Base-by-base conservation (phyloP, 2,797 vertebrate genomes). In the Pseudomugil tenellus region DNA sequence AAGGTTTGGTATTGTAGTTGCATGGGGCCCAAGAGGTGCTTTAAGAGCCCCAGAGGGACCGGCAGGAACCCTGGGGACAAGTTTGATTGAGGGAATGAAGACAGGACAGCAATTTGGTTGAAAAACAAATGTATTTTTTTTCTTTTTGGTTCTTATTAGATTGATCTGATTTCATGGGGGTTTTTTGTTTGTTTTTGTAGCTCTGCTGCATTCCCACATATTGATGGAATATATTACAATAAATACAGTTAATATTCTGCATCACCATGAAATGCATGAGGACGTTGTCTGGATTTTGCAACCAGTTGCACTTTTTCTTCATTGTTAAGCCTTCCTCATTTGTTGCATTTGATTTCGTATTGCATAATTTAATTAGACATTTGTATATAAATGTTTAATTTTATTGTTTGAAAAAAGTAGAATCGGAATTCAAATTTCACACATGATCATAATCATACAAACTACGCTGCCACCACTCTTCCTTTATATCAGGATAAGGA, bases 21-120 rank as follows among this genome's bases (percentile, higher is more conserved):
- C 21, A 26, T 56, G 59, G 74, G 68, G 67, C 25, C 79, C 70
- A 78, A 77, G 67, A 70, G 72, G 55, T 72, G 67, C 64, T 79
- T 70, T 81, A 17, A 52, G 25, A 26, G 49, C 7, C 26, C 49
- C 49, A 52, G 67, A 77, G 85, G 75, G 73, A 84, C 67, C 62
- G 58, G 7, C 10, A 49, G 54, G 28, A 63, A 56, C 48, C 58
- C 48, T 56, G 61, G 39, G 17, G 11, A 48, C 12, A 56, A 25
- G 49, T 26, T 25, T 8, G 62, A 77, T 56, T 63, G 52, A 70
- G 76, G 67, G 35, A 69, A 72, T 64, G 59, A 54, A 51, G 63
- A 52, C 16, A 5, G 17, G 28, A 58, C 67, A 72, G 71, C 16
- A 63, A 67, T 65, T 62, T 6, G 1, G 19, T 54, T 31, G 32